Evolutionary conservation across 2,888 invertebrate genomes (phyloP), one percentile per base, ranked within the genome.

Genomic region (Eupeodes latifasciatus): DNA sequence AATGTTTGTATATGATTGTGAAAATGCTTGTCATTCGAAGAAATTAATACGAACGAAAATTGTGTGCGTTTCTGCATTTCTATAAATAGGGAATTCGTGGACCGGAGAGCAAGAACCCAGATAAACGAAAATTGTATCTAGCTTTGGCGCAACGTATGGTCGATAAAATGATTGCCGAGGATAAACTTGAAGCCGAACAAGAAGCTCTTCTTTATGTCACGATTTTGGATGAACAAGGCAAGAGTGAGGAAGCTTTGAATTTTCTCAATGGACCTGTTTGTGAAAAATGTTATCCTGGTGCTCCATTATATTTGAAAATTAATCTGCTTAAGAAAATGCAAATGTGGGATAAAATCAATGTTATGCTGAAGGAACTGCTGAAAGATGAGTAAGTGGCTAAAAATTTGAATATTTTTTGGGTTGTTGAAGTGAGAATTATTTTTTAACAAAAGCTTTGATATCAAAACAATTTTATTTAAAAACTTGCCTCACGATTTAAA

Each of bases 111-210:
- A 94, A 94, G 7, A 95, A 95, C 90, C 92, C 93, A 9, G 94
- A 94, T 1, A 96, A 96, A 92, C 94, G 94, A 89, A 95, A 95
- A 88, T 95, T 99, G 89, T 96, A 97, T 40, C 95, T 99, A 47
- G 96, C 97, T 3, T 94, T 99, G 85, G 99, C 99, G 7, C 98
- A 98, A 93, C 95, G 98, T 92, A 99, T 99, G 99, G 96, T 98
- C 44, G 95, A 96, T 90, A 99, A 98, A 93, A 96, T 98, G 92
- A 96, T 98, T 78, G 94, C 95, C 6, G 98, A 98, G 89, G 96
- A 97, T 90, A 98, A 97, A 94, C 95, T 98, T 91, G 98, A 98
- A 92, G 97, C 98, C 0, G 99, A 99, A 92, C 98, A 98, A 93
- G 99, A 99, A 93, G 96, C 98, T 0, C 96, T 97, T 81, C 95